Base-by-base conservation (phyloP, 2,888 invertebrate species). In the Macaria notata region DNA sequence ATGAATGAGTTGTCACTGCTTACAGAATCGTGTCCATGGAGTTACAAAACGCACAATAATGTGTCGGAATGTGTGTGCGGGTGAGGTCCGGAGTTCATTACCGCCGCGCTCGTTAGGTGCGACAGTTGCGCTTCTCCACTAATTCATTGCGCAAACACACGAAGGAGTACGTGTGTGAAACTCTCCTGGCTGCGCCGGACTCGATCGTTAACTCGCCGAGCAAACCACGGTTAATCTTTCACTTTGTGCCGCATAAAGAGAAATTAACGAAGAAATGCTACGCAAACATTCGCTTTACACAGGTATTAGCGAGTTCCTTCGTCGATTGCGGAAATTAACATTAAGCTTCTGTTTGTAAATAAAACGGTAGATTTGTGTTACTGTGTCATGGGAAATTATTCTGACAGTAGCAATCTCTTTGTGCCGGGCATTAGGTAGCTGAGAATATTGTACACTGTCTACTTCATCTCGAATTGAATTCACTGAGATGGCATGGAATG, bases 191-290 rank as follows among this genome's bases (percentile, higher is more conserved):
- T 83, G 81, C 84, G 80, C 83, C 81, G 73, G 74, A 79, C 75
- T 70, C 71, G 76, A 75, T 74, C 70, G 86, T 80, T 88, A 90
- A 89, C 79, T 63, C 68, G 65, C 65, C 74, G 71, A 66, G 82
- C 76, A 86, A 84, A 88, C 85, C 69, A 69, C 70, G 79, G 78
- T 85, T 88, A 88, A 88, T 89, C 82, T 83, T 86, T 86, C 85
- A 86, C 85, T 89, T 88, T 88, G 82, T 84, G 71, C 78, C 78
- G 80, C 82, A 85, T 84, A 84, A 69, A 84, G 73, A 78, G 68
- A 81, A 85, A 87, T 88, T 87, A 86, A 85, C 86, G 74, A 79
- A 81, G 78, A 82, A 81, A 81, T 80, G 75, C 73, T 78, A 73
- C 65, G 69, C 73, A 85, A 84, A 88, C 73, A 84, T 65, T 61